These are phyloP conservation scores for Bos indicus DNA, from an alignment of 2,113 vertebrate species.

Conservation along the genomic window DNA sequence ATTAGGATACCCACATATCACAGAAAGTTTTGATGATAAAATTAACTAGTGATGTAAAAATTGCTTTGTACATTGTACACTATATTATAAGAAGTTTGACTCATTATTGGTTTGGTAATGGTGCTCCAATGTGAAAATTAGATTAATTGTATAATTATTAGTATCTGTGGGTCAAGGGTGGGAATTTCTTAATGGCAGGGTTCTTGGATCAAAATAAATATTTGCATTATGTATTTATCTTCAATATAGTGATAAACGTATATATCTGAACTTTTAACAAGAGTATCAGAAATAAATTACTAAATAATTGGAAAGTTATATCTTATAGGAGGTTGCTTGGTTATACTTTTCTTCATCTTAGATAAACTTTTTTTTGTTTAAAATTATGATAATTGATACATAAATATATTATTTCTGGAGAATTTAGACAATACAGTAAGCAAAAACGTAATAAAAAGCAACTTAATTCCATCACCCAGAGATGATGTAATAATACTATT, in stretches of 20 bases:
- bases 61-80: neutral
- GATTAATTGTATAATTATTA: neutral
- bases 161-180: neutral
- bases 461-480: neutral
- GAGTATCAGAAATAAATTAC: constrained; percentile 7
- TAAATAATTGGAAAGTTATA: neutral
- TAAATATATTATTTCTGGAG: neutral
- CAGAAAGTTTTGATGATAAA: neutral
- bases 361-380: neutral
- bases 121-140: neutral
- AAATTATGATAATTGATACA: neutral
- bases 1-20: neutral
- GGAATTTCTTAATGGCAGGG: neutral
- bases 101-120: neutral
- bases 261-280: neutral
- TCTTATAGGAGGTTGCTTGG: neutral
- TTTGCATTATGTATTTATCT: neutral
- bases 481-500: neutral
- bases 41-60: neutral
- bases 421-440: neutral
- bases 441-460: constrained; percentile 22
- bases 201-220: constrained; percentile 19
- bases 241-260: neutral
- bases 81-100: neutral
- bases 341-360: neutral